A percentile compares a stretch with the other conserved stretches of the same genome.
Evolutionary conservation across 2,113 vertebrate species (phyloP).

Genomic region (Amblyopsis rosae): DNA sequence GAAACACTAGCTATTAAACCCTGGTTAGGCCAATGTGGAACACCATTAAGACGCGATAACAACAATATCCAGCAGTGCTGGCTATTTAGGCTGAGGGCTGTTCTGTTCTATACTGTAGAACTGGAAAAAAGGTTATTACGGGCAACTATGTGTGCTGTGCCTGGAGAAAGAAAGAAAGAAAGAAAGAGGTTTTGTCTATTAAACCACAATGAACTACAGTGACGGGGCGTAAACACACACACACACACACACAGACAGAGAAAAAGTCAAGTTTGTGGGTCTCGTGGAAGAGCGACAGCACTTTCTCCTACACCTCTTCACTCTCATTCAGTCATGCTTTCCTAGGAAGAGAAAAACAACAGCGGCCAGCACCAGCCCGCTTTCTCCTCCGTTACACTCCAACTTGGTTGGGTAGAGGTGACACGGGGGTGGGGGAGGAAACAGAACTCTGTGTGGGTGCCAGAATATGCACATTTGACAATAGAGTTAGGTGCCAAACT

Average conservation of each 20-base stretch:
- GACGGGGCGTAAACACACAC: constrained; percentile 19
- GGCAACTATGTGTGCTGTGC: not conserved
- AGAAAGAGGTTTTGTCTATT: constrained; percentile 5
- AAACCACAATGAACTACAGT: constrained; percentile 27
- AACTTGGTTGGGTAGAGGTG: constrained; percentile 42
- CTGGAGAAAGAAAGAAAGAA: too few species aligned
- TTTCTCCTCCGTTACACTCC: constrained; percentile 39
- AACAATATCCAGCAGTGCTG: constrained; percentile 19
- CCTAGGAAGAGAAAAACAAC: constrained; percentile 61
- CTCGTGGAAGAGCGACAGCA: constrained; percentile 56
- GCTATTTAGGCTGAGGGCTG: constrained; percentile 34
- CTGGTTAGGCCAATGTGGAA: not conserved
- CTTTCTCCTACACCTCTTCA: constrained; percentile 65
- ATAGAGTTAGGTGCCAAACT: constrained; percentile 32
- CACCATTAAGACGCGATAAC: constrained; percentile 10
- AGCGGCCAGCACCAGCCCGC: constrained; percentile 26
- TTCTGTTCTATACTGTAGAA: constrained; percentile 13
- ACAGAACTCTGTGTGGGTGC: constrained; percentile 39
- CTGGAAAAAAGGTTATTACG: constrained; percentile 46
- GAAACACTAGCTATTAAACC: not conserved
- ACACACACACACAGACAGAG: constrained; percentile 40
- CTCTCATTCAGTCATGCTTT: constrained; percentile 65
- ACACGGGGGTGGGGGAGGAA: constrained; percentile 43
- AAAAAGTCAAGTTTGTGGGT: constrained; percentile 51
- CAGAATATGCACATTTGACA: constrained; percentile 53